Conservation (phyloP, 1,140 invertebrate species). For the Brachionus paranguensis region DNA sequence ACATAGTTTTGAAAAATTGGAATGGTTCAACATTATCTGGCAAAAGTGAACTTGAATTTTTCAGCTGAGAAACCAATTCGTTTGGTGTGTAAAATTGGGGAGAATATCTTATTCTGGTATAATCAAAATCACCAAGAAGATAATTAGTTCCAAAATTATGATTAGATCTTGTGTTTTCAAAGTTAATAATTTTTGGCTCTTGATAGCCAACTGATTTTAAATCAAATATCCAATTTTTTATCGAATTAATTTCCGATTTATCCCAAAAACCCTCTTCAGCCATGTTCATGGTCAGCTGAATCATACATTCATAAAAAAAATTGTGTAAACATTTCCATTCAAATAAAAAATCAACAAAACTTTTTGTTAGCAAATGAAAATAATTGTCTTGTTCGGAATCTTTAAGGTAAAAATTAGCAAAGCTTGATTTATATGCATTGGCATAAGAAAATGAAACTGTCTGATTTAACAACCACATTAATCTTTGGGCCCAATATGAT, state of each 20-base stretch:
- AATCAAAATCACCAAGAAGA: no score
- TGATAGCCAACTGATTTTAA: conserved; percentile 41
- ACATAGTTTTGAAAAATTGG: not conserved
- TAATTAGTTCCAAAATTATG: no score
- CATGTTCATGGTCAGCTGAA: conserved; percentile 41
- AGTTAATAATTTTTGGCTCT: conserved; percentile 29
- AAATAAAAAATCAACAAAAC: conserved; percentile 42
- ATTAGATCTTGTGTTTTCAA: not conserved
- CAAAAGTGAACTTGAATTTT: not conserved
- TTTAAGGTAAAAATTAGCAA: conserved; percentile 43
- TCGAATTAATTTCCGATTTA: conserved; percentile 41
- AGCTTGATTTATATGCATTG: conserved; percentile 43
- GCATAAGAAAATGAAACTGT: conserved; percentile 42
- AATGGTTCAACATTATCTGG: not conserved
- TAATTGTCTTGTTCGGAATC: conserved; percentile 43
- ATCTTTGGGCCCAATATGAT: conserved; percentile 48
- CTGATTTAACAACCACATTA: conserved; percentile 44
- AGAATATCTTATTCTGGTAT: no score
- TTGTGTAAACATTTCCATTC: conserved; percentile 43
- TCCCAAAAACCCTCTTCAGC: conserved; percentile 42
- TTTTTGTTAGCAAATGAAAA: not conserved
- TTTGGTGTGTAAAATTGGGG: no score
- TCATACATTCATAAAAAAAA: conserved; percentile 43
- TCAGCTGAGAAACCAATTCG: no score
- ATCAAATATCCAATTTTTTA: conserved; percentile 44